These are phyloP conservation scores for Heteromurus nitidus DNA, from an alignment of 2,888 invertebrate species.

Conservation along the genomic window DNA sequence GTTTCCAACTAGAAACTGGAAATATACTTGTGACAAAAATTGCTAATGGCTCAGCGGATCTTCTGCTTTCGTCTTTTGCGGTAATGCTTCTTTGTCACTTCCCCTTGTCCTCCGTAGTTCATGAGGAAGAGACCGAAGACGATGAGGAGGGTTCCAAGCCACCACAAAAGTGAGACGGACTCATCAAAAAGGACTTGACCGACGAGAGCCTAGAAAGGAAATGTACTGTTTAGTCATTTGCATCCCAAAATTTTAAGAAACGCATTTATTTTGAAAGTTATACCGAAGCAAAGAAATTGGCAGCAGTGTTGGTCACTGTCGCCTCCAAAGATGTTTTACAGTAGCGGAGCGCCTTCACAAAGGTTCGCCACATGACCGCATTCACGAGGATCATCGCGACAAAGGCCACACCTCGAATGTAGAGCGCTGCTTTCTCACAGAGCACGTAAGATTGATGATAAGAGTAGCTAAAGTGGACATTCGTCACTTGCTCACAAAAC, in stretches of 20 bases:
- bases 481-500: conserved; percentile 73
- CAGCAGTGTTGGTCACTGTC: conserved; percentile 77
- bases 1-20: too few species aligned
- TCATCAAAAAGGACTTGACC: conserved; percentile 84
- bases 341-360: conserved; percentile 76
- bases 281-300: conserved; percentile 77
- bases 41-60: conserved; percentile 26
- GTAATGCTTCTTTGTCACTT: conserved; percentile 36
- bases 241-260: not conserved
- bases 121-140: conserved; percentile 83
- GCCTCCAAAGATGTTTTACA: conserved; percentile 77
- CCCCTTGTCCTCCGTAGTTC: conserved; percentile 70
- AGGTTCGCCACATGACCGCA: conserved; percentile 77
- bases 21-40: not conserved
- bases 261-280: conserved; percentile 45
- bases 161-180: conserved; percentile 82
- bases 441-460: conserved; percentile 62
- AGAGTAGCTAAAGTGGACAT: conserved; percentile 55
- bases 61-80: conserved; percentile 53
- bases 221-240: not conserved
- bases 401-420: conserved; percentile 75
- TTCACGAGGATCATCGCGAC: conserved; percentile 76
- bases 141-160: conserved; percentile 83
- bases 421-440: conserved; percentile 72
- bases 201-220: conserved; percentile 81